phyloP scores from a whole-genome alignment of 2,888 invertebrate genomes.

The Chorisops tibialis region DNA sequence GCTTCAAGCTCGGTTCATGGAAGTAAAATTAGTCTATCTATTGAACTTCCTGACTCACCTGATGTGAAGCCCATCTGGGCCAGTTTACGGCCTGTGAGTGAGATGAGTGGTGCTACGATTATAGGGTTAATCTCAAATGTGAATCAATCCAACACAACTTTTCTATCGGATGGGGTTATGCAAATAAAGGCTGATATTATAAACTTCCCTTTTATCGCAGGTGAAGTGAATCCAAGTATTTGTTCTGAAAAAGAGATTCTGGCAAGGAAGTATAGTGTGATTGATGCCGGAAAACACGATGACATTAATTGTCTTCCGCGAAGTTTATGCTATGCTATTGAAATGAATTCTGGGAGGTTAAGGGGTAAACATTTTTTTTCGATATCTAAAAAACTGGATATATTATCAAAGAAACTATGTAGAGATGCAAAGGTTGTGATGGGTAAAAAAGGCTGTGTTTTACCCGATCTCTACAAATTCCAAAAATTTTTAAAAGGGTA shows the following conservation, averaged over 20 bases:
- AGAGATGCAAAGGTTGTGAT: neutral
- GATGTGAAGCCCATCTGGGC: conserved; percentile 12
- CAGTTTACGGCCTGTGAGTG: conserved; percentile 1
- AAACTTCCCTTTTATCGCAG: conserved; percentile 11
- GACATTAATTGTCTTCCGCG: conserved; percentile 6
- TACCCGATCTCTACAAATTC: conserved; percentile 19
- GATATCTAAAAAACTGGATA: neutral
- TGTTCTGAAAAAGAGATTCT: neutral
- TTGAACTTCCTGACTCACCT: neutral
- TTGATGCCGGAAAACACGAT: conserved; percentile 8
- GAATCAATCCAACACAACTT: conserved; percentile 7
- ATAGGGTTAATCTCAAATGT: conserved; percentile 16
- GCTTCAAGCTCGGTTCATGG: conserved; percentile 11
- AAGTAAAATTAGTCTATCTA: conserved; percentile 15
- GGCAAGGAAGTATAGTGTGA: neutral
- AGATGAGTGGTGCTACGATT: conserved; percentile 11
- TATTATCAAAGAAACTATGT: conserved; percentile 1
- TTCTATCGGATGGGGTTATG: conserved; percentile 9
- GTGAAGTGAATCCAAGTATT: neutral
- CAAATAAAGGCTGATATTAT: conserved; percentile 4
- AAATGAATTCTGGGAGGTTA: conserved; percentile 1
- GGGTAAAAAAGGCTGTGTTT: conserved; percentile 4
- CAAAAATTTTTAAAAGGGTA: conserved; percentile 18
- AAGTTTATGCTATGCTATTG: conserved; percentile 9
- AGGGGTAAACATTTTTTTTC: neutral